Conservation (phyloP, 2,888 invertebrate genomes). For the Mactromeris polynyma region DNA sequence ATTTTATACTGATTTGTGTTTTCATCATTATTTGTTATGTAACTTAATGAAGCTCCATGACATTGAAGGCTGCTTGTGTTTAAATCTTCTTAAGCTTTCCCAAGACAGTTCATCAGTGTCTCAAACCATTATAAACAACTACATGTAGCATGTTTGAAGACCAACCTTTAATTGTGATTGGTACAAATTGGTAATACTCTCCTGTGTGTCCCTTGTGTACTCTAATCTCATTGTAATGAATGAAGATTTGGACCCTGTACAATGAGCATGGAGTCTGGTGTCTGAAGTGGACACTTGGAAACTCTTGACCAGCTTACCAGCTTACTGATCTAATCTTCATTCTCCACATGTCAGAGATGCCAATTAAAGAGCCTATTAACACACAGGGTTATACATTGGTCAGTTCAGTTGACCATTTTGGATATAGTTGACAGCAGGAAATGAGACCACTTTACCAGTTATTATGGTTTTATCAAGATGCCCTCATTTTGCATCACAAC, state of each 20-base stretch:
- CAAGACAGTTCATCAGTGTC: no score
- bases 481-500: background rate
- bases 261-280: conserved; percentile 3
- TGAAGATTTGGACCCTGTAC: background rate
- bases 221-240: conserved; percentile 16
- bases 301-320: conserved; percentile 16
- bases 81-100: no score
- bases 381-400: conserved; percentile 7
- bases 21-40: no score
- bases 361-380: conserved; percentile 3
- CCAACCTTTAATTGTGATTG: background rate
- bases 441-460: background rate
- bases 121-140: no score
- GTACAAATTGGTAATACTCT: background rate
- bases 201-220: background rate
- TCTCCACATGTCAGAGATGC: background rate
- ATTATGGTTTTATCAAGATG: background rate
- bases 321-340: background rate
- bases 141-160: no score
- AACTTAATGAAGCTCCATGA: no score
- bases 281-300: conserved; percentile 26
- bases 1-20: no score
- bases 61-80: no score
- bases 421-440: background rate
- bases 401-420: background rate